Conservation (phyloP, 1,140 invertebrate species). For the Drosophila nebulosa region DNA sequence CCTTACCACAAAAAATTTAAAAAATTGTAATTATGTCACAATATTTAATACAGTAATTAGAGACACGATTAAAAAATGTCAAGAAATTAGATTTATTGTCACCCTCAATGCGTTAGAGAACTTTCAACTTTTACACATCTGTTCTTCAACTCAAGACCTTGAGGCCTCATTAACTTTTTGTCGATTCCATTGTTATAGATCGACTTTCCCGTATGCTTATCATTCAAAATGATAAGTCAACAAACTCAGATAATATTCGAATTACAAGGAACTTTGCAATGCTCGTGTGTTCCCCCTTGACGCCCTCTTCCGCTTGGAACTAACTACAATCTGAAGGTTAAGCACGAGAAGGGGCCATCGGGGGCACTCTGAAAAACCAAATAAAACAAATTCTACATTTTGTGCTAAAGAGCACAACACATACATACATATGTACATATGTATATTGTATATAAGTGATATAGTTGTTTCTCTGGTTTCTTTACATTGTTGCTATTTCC, state of each 20-base stretch:
- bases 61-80: neutral
- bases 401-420: too few species aligned
- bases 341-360: neutral
- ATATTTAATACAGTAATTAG: too few species aligned
- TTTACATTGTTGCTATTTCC: conserved; percentile 70
- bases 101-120: neutral
- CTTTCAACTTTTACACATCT: neutral
- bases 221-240: neutral
- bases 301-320: neutral
- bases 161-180: neutral
- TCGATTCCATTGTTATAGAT: neutral
- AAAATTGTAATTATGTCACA: too few species aligned
- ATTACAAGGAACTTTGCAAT: conserved; percentile 35
- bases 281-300: neutral
- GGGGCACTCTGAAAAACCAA: conserved; percentile 8
- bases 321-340: conserved; percentile 32
- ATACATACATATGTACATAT: neutral
- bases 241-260: neutral
- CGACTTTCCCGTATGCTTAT: neutral
- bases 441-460: conserved; percentile 60
- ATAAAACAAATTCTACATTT: conserved; percentile 44
- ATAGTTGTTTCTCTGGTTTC: conserved; percentile 66
- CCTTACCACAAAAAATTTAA: too few species aligned
- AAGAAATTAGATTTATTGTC: neutral
- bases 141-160: neutral